A percentile compares a stretch with the other conserved stretches of the same genome.
Evolutionary conservation across 2,797 vertebrate species (phyloP).

Genomic region (Phaenicophaeus curvirostris): DNA sequence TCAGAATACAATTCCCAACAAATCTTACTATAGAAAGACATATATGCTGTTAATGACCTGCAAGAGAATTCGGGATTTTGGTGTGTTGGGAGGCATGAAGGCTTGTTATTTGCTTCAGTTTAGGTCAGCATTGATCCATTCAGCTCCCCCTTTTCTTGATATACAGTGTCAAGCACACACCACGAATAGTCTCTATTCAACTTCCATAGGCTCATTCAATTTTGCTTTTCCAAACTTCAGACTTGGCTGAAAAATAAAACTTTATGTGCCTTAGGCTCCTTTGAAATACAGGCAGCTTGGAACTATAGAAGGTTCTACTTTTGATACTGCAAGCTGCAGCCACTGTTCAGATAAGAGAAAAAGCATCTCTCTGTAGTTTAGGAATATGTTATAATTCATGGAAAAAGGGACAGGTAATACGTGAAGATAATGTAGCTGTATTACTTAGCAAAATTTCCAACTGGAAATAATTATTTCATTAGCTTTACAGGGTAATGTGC

Average conservation of each 20-base stretch:
- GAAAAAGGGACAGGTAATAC: neutral
- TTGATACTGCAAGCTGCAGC: neutral
- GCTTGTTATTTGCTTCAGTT: neutral
- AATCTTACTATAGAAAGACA: neutral
- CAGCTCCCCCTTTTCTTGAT: neutral
- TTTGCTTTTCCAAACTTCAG: neutral
- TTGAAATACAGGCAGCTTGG: neutral
- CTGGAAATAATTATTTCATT: neutral
- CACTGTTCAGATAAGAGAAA: neutral
- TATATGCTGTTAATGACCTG: neutral
- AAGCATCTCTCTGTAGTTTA: neutral
- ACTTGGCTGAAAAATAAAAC: neutral
- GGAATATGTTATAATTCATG: neutral
- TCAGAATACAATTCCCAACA: neutral
- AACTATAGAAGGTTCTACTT: neutral
- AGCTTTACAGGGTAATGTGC: neutral
- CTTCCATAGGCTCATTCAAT: neutral
- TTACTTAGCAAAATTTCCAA: neutral
- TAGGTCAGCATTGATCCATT: neutral
- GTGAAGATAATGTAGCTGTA: neutral
- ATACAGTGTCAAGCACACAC: neutral
- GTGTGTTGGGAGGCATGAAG: neutral
- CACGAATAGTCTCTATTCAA: neutral
- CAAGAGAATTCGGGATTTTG: neutral
- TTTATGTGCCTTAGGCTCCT: neutral